These are phyloP conservation scores for Digitonthophagus gazella DNA, from an alignment of 2,888 invertebrate species.

Conservation along the genomic window DNA sequence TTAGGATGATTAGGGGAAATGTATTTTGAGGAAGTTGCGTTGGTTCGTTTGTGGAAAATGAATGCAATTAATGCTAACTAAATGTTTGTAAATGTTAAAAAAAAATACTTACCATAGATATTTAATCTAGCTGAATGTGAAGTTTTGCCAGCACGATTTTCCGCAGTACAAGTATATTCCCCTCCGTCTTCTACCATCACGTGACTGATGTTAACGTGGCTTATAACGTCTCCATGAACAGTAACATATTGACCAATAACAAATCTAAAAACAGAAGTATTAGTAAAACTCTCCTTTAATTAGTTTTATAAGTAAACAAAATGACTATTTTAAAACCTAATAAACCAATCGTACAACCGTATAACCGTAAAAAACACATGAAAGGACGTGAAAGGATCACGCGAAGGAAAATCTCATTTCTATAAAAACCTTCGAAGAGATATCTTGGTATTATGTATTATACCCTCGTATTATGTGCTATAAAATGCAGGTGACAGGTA, in stretches of 20 bases:
- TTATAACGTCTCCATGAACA: conserved; percentile 77
- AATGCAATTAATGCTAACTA: too few relatives aligned
- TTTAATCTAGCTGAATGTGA: conserved; percentile 74
- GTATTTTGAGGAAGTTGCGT: background rate
- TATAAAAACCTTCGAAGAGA: too few relatives aligned
- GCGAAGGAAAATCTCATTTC: background rate
- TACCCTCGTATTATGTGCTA: too few relatives aligned
- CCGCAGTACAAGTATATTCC: conserved; percentile 73
- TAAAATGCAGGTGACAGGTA: background rate
- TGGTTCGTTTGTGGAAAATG: background rate
- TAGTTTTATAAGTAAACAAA: background rate
- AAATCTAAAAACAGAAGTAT: conserved; percentile 55
- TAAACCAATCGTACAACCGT: too few relatives aligned
- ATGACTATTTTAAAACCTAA: conserved; percentile 16
- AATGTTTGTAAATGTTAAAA: too few relatives aligned
- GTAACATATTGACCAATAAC: conserved; percentile 76
- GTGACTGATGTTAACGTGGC: conserved; percentile 78
- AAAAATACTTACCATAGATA: conserved; percentile 80
- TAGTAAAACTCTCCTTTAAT: background rate
- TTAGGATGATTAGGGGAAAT: conserved; percentile 8
- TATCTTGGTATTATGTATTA: too few relatives aligned
- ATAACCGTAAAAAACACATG: conserved; percentile 11
- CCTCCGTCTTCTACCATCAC: conserved; percentile 79
- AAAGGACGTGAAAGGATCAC: conserved; percentile 10
- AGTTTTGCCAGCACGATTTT: conserved; percentile 71